Percentiles rank a stretch among this genome's conserved stretches.
Evolutionary conservation across 2,888 invertebrate genomes (phyloP).

Genomic region (Masnerella sp.): DNA sequence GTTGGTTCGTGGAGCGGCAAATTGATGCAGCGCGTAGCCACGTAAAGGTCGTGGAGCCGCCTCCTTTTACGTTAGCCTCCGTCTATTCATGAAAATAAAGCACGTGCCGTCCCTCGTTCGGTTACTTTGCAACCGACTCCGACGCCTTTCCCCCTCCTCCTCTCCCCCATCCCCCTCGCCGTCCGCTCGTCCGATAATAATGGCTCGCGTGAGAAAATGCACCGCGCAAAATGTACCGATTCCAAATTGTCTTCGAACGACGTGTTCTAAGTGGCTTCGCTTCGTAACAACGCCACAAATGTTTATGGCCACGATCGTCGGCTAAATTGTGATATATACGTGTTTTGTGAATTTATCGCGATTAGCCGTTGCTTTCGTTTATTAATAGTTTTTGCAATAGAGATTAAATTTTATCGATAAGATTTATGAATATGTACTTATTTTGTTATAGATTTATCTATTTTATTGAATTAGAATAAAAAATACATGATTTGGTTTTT

Average conservation of each 20-base stretch:
- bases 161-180: slow-evolving; percentile 17
- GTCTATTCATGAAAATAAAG: slow-evolving; percentile 54
- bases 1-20: slow-evolving; percentile 51
- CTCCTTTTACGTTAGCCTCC: slow-evolving; percentile 30
- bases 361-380: too few species aligned
- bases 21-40: slow-evolving; percentile 54
- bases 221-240: slow-evolving; percentile 24
- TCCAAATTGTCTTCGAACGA: slow-evolving; percentile 35
- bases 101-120: slow-evolving; percentile 43
- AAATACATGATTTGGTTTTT: too few species aligned
- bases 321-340: slow-evolving; percentile 20
- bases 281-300: slow-evolving; percentile 26
- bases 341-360: slow-evolving; percentile 28
- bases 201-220: slow-evolving; percentile 48
- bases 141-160: slow-evolving; percentile 16
- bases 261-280: slow-evolving; percentile 37
- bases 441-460: too few species aligned
- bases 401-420: too few species aligned
- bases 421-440: too few species aligned
- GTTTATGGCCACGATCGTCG: slow-evolving; percentile 33
- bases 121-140: too few species aligned
- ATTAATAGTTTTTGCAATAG: too few species aligned
- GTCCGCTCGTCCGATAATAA: slow-evolving; percentile 37
- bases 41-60: slow-evolving; percentile 55
- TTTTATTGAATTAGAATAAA: too few species aligned